Percentiles rank a stretch among this genome's conserved stretches.
Conservation (phyloP, 2,797 vertebrate genomes). For the Paguma larvata region DNA sequence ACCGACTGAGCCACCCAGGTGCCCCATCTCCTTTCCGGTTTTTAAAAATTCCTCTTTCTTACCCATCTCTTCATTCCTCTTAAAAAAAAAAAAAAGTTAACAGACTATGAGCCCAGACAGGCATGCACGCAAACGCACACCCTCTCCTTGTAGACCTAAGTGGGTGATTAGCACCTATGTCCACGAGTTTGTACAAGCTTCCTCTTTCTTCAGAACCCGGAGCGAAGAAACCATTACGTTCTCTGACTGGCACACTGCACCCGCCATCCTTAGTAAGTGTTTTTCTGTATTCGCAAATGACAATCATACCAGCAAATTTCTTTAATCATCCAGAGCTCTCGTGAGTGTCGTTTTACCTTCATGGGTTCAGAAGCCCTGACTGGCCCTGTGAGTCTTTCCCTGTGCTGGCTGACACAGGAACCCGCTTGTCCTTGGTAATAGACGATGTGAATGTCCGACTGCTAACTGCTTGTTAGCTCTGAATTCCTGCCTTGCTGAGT, state of each 20-base stretch:
- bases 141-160: not conserved
- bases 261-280: slow-evolving; percentile 32
- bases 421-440: slow-evolving; percentile 16
- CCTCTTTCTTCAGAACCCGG: slow-evolving; percentile 27
- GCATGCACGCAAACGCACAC: not conserved
- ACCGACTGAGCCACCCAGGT: not conserved
- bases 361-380: not conserved
- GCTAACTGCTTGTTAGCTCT: not conserved
- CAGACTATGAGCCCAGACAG: not conserved
- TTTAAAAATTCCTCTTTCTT: not conserved
- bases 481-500: slow-evolving; percentile 45
- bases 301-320: not conserved
- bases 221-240: not conserved
- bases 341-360: not conserved
- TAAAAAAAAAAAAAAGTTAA: not conserved
- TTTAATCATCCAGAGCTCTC: not conserved
- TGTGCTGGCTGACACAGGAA: not conserved
- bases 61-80: not conserved
- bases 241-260: not conserved
- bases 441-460: not conserved
- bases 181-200: slow-evolving; percentile 25
- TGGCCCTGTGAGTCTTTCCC: slow-evolving; percentile 18
- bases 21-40: not conserved
- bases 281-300: slow-evolving; percentile 20
- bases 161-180: slow-evolving; percentile 18